phyloP scores from a whole-genome alignment of 2,797 vertebrate genomes.

The Eulemur albifrons region DNA sequence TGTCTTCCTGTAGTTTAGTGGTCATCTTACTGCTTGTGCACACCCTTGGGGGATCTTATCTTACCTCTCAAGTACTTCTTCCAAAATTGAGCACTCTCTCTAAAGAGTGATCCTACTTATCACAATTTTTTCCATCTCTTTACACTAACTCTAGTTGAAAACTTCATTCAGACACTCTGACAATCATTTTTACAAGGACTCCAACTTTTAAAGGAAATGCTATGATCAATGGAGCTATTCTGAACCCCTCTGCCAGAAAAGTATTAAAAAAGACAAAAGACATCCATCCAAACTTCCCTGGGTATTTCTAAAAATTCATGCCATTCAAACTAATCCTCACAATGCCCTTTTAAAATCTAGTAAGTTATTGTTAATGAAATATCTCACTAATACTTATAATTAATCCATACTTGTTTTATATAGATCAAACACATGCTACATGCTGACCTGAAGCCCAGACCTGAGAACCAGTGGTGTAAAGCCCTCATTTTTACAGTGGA shows the following conservation, averaged over 20 bases:
- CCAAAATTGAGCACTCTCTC: background rate
- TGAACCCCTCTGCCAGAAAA: background rate
- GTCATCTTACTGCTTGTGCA: background rate
- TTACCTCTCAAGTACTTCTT: background rate
- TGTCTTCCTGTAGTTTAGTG: background rate
- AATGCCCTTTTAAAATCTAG: background rate
- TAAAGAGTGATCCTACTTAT: background rate
- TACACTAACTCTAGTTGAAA: background rate
- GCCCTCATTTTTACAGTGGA: background rate
- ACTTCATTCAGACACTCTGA: background rate
- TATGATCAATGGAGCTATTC: background rate
- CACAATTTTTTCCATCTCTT: background rate
- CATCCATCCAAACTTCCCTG: background rate
- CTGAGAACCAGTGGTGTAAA: background rate
- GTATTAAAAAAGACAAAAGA: background rate
- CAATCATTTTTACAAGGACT: background rate
- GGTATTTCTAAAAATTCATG: background rate
- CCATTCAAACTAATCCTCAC: background rate
- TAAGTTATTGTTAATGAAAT: background rate
- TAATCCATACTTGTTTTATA: background rate
- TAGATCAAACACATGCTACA: background rate
- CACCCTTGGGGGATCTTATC: background rate
- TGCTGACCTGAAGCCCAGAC: background rate
- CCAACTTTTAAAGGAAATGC: background rate
- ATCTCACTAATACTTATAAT: background rate